phyloP scores from a whole-genome alignment of 2,113 vertebrate genomes.

The Rhegmatorhina hoffmannsi region DNA sequence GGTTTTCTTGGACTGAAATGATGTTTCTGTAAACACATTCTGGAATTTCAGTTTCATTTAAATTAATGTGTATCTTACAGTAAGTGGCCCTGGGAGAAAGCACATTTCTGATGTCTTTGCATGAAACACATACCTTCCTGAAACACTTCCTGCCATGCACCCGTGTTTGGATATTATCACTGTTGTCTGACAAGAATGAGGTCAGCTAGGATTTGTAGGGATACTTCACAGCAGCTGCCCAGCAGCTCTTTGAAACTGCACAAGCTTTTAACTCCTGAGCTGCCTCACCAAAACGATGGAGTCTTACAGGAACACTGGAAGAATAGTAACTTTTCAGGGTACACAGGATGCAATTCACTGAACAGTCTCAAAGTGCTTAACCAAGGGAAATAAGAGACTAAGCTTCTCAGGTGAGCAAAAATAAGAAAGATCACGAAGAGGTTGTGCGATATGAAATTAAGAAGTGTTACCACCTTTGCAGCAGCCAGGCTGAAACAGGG shows the following conservation, averaged over 20 bases:
- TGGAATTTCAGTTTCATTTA: slow-evolving; percentile 7
- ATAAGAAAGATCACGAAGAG: background rate
- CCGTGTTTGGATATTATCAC: slow-evolving; percentile 35
- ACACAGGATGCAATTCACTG: too few species aligned
- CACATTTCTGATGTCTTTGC: slow-evolving; percentile 36
- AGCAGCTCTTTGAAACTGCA: background rate
- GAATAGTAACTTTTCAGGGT: background rate
- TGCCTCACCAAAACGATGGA: background rate
- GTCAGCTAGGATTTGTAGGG: slow-evolving; percentile 32
- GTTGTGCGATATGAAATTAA: background rate
- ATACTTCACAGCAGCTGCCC: slow-evolving; percentile 33
- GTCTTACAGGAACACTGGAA: background rate
- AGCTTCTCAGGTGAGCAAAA: background rate
- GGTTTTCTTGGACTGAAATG: slow-evolving; percentile 6
- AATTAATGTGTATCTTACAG: background rate
- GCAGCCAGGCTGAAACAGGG: background rate
- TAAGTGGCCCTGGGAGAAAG: slow-evolving; percentile 2
- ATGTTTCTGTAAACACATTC: slow-evolving; percentile 42
- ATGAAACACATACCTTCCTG: slow-evolving; percentile 44
- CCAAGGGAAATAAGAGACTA: background rate
- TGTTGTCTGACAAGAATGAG: slow-evolving; percentile 54
- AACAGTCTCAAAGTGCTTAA: background rate
- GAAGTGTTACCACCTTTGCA: background rate
- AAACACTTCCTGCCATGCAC: slow-evolving; percentile 10
- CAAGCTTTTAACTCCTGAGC: slow-evolving; percentile 38